phyloP scores from a whole-genome alignment of 2,797 vertebrate genomes.

The Neolamprologus multifasciatus region DNA sequence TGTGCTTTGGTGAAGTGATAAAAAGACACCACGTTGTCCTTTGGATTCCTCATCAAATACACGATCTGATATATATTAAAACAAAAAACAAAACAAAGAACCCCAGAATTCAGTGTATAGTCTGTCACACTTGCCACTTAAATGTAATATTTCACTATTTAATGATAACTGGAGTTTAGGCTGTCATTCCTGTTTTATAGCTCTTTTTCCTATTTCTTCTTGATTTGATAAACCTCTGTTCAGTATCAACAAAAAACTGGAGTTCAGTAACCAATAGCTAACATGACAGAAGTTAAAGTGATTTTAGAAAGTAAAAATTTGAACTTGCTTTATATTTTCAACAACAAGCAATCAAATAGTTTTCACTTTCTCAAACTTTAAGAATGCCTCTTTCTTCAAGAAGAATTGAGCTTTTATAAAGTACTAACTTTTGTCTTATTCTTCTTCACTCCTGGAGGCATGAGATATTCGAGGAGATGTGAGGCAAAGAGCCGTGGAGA shows the following conservation, averaged over 20 bases:
- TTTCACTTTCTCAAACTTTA: not conserved
- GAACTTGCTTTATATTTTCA: not conserved
- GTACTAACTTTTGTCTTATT: slow-evolving; percentile 51
- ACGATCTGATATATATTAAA: not conserved
- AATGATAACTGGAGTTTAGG: not conserved
- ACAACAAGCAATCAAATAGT: not conserved
- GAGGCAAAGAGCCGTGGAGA: slow-evolving; percentile 56
- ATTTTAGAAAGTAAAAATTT: not conserved
- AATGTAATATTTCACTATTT: not conserved
- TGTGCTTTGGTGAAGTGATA: not conserved
- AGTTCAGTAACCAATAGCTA: not conserved
- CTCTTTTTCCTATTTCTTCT: not conserved
- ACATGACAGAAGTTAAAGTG: not conserved
- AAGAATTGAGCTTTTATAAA: not conserved
- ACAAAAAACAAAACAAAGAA: not conserved
- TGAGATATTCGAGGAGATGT: slow-evolving; percentile 45
- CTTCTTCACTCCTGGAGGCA: slow-evolving; percentile 48
- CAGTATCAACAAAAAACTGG: not conserved
- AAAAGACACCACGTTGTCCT: not conserved
- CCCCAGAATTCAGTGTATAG: not conserved
- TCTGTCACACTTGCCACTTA: not conserved
- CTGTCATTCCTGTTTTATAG: not conserved
- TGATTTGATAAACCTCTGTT: not conserved
- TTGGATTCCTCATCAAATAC: not conserved
- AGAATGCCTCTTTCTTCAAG: not conserved